Percentiles rank a stretch among this genome's conserved stretches.
These are phyloP conservation scores for Halcyon leucocephala DNA, from an alignment of 2,797 vertebrate species.

Conservation along the genomic window DNA sequence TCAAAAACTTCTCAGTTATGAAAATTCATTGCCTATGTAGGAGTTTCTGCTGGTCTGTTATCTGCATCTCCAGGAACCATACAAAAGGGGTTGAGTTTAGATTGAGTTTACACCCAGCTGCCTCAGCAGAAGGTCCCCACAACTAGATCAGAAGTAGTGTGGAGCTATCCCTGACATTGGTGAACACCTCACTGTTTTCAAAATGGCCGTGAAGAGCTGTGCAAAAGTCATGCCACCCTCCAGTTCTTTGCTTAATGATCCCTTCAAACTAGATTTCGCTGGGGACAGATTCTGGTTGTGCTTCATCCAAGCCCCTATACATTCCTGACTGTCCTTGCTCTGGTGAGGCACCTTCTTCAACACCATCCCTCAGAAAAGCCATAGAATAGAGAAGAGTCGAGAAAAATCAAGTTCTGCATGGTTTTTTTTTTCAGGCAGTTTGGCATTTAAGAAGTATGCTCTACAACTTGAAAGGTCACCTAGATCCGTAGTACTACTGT, in stretches of 20 bases:
- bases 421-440: background rate
- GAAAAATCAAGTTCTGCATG: background rate
- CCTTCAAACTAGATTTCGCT: background rate
- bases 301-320: background rate
- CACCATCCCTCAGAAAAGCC: background rate
- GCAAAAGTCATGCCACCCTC: background rate
- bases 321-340: background rate
- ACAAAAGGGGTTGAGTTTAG: background rate
- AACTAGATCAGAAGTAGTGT: background rate
- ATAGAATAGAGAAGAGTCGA: background rate
- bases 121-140: background rate
- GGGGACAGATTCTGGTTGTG: background rate
- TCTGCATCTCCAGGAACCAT: background rate
- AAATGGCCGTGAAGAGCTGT: background rate
- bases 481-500: background rate
- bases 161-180: background rate
- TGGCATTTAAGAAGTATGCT: slow-evolving; percentile 9
- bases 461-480: slow-evolving; percentile 21
- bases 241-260: background rate
- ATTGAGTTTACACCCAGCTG: background rate
- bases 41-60: background rate
- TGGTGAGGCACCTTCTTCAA: background rate
- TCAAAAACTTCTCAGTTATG: background rate
- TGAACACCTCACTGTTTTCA: background rate
- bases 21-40: background rate